These are phyloP conservation scores for Cynodonichthys magdalenae DNA, from an alignment of 2,797 vertebrate species.

Conservation along the genomic window DNA sequence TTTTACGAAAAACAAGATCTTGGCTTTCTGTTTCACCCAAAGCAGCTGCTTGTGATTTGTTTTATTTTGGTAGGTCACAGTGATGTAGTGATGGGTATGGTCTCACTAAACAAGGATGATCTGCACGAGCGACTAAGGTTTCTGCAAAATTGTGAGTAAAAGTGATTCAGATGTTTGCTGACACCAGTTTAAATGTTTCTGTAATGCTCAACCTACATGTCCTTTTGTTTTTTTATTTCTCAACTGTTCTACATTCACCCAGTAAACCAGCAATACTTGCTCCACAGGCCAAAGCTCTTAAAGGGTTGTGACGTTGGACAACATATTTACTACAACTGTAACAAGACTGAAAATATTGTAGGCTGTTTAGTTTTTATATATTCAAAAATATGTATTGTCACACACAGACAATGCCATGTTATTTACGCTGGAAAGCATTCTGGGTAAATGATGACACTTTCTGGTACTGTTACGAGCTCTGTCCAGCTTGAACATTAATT, in stretches of 20 bases:
- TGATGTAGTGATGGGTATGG: conserved; percentile 93
- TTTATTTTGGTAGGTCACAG: conserved; percentile 84
- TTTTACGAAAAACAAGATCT: not conserved
- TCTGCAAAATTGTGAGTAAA: conserved; percentile 88
- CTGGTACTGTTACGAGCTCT: no score
- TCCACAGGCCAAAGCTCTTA: conserved; percentile 17
- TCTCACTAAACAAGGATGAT: conserved; percentile 83
- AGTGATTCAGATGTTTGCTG: not conserved
- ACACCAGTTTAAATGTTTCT: not conserved
- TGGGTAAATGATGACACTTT: no score
- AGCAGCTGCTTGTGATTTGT: not conserved
- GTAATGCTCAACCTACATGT: not conserved
- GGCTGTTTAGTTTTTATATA: no score
- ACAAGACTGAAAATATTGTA: no score
- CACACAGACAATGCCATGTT: no score
- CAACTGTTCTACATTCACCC: conserved; percentile 30
- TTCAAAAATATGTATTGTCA: no score
- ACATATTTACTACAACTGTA: no score
- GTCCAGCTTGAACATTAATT: no score
- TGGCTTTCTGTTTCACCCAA: not conserved
- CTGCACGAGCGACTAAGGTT: conserved; percentile 86
- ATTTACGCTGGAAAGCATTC: no score
- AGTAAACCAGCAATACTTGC: conserved; percentile 18
- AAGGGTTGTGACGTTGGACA: no score
- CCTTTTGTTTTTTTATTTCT: not conserved